Conservation (phyloP, 2,888 invertebrate species). For the Smittia sp. region DNA sequence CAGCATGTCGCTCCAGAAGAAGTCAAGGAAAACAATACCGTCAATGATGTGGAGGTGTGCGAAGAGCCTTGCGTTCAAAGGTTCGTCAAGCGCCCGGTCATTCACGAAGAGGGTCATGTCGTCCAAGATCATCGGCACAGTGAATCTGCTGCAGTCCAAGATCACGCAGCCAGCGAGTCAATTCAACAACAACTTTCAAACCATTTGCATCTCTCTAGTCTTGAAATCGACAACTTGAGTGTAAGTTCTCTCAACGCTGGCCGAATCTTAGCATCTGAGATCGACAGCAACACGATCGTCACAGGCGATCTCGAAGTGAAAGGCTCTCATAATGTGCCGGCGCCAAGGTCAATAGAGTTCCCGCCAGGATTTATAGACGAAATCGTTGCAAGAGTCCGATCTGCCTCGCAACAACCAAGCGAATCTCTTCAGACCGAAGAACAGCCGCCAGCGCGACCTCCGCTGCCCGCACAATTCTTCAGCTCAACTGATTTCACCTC, state of each 20-base stretch:
- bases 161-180: conserved; percentile 45
- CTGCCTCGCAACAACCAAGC: conserved; percentile 46
- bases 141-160: conserved; percentile 43
- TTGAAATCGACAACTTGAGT: conserved; percentile 74
- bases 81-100: neutral
- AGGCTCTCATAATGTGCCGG: conserved; percentile 60
- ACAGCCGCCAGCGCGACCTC: conserved; percentile 54
- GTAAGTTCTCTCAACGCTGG: conserved; percentile 77
- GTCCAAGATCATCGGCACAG: conserved; percentile 45
- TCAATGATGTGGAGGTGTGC: neutral
- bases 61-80: neutral
- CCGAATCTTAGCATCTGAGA: conserved; percentile 76
- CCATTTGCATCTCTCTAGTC: conserved; percentile 66
- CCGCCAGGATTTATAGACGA: conserved; percentile 68
- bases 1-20: neutral
- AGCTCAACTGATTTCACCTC: conserved; percentile 49
- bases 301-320: conserved; percentile 71
- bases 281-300: conserved; percentile 71
- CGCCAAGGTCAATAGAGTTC: conserved; percentile 66
- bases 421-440: conserved; percentile 49
- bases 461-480: conserved; percentile 57
- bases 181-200: conserved; percentile 40
- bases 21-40: neutral
- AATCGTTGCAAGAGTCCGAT: conserved; percentile 57
- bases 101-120: conserved; percentile 44